Base-by-base conservation (phyloP, 1,140 invertebrate species). In the Leucophenga varia region DNA sequence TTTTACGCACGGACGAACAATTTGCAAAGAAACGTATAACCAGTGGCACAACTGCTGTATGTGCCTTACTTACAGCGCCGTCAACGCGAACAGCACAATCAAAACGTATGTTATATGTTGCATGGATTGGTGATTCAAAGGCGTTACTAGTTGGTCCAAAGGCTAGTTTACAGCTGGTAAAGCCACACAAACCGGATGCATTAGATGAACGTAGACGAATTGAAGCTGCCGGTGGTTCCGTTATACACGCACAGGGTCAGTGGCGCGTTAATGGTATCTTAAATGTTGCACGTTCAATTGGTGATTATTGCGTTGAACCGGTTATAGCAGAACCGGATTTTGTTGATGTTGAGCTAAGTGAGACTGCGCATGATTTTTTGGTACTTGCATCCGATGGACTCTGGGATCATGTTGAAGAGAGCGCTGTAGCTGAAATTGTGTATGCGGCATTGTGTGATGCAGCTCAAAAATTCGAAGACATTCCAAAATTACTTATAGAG, bases 71-170 rank as follows among this genome's bases (percentile, higher is more conserved):
- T 14, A 54, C 49, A 12, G n/a, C n/a, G n/a, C n/a, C n/a, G n/a
- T n/a, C n/a, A n/a, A n/a, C n/a, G n/a, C n/a, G n/a, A n/a, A 31
- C 86, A 47, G 81, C 83, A 60, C 80, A 79, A 43, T 79, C 81
- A 30, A n/a, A n/a, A n/a, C 82, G 79, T 42, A 52, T 57, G 20
- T 77, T 97, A 41, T 86, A 91, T 61, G 80, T 95, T 36, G 91
- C 90, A 7, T 97, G 95, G 95, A 83, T 88, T 12, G 95, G 95
- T 16, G 95, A 98, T 80, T 97, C 93, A 12, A 88, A 93, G 77
- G 93, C 91, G 18, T 75, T 91, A 42, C 76, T 98, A 16, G 88
- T 91, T 6, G 84, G 85, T 64, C 78, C 86, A 16, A 41, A 55
- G 5, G 59, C 52, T 0, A 61, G 61, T 17, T 32, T 72, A 30